phyloP scores from a whole-genome alignment of 2,888 invertebrate genomes.

The Calliscelio sp. region DNA sequence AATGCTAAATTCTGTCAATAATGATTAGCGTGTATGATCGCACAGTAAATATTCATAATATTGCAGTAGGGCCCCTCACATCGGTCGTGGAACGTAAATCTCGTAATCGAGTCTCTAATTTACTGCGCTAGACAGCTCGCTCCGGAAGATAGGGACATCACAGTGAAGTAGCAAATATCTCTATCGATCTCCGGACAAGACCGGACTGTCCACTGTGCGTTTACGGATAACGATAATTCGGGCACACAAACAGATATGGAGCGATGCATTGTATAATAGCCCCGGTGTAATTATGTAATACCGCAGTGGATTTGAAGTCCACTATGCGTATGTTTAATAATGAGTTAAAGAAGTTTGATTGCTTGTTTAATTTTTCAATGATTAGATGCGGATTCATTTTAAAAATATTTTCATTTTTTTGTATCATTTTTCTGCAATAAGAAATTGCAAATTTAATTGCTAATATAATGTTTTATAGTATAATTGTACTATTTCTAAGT shows the following conservation, averaged over 20 bases:
- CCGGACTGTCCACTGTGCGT: conserved; percentile 61
- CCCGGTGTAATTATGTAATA: conserved; percentile 57
- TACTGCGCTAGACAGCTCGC: conserved; percentile 60
- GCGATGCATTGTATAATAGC: conserved; percentile 65
- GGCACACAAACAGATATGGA: conserved; percentile 64
- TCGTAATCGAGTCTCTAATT: conserved; percentile 72
- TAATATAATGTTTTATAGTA: no score
- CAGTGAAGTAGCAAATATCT: conserved; percentile 68
- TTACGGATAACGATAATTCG: conserved; percentile 72
- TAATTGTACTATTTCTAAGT: no score
- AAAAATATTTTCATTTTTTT: not conserved
- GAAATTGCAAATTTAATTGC: no score
- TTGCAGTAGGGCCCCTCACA: conserved; percentile 46
- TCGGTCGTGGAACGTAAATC: conserved; percentile 43
- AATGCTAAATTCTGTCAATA: conserved; percentile 50
- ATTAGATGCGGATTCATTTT: not conserved
- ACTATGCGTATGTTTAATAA: conserved; percentile 3
- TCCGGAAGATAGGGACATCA: conserved; percentile 69
- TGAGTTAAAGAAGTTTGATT: not conserved
- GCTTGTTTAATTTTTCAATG: not conserved
- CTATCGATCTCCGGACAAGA: conserved; percentile 69
- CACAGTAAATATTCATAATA: conserved; percentile 59
- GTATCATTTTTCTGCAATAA: not conserved
- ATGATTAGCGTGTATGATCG: conserved; percentile 48
- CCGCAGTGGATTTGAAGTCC: conserved; percentile 9